These are phyloP conservation scores for Sinopyrophorus schimmeli DNA, from an alignment of 2,888 invertebrate species.

Conservation along the genomic window DNA sequence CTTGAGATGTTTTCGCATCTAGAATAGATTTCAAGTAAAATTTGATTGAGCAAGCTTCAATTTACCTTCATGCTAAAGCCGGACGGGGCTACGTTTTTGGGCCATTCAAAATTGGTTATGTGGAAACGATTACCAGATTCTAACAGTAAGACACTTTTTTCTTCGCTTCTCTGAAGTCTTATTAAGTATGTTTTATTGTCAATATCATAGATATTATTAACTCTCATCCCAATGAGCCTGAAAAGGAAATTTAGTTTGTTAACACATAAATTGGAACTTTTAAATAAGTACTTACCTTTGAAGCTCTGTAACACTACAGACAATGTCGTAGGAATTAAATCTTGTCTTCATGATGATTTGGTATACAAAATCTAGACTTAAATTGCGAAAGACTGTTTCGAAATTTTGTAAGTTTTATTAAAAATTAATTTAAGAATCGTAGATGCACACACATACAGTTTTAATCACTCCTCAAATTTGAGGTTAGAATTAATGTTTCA, in stretches of 20 bases:
- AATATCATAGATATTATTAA: conserved; percentile 96
- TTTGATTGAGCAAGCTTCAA: no score
- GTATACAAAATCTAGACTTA: no score
- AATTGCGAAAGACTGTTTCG: no score
- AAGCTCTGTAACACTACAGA: conserved; percentile 85
- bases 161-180: conserved; percentile 79
- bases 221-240: conserved; percentile 87
- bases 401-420: no score
- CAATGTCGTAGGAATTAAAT: conserved; percentile 91
- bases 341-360: conserved; percentile 82
- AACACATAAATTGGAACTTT: conserved; percentile 4
- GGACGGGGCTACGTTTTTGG: conserved; percentile 92
- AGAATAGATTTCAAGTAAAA: no score
- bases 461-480: no score
- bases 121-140: conserved; percentile 96
- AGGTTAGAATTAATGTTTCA: no score
- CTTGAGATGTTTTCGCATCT: conserved; percentile 94
- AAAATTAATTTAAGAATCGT: no score
- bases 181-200: conserved; percentile 96
- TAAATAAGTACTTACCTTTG: conserved; percentile 66
- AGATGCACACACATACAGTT: no score
- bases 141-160: conserved; percentile 83
- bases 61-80: conserved; percentile 96
- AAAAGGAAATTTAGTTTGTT: conserved; percentile 33
- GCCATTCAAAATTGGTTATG: conserved; percentile 96